Percentiles rank a stretch among this genome's conserved stretches.
Evolutionary conservation across 2,797 vertebrate species (phyloP).

Genomic region (Argentina silus): DNA sequence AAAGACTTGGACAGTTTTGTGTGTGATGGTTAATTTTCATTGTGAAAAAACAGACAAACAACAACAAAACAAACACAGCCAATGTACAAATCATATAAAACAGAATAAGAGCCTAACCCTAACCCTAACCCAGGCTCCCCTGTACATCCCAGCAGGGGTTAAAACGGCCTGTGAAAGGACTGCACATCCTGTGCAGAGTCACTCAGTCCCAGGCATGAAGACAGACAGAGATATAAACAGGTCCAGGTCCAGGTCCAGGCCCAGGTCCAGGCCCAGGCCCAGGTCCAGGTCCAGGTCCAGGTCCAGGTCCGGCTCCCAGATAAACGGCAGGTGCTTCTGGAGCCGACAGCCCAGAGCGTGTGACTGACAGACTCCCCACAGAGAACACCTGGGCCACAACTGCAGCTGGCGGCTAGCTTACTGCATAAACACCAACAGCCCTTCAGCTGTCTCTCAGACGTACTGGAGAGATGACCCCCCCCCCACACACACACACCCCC

Average conservation of each 20-base stretch:
- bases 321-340: conserved; percentile 60
- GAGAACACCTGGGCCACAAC: conserved; percentile 64
- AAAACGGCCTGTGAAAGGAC: conserved; percentile 45
- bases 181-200: conserved; percentile 60
- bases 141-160: conserved; percentile 40
- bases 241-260: neutral
- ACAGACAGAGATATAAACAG: neutral
- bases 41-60: conserved; percentile 41
- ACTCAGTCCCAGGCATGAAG: neutral
- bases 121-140: conserved; percentile 52
- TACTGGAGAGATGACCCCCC: neutral
- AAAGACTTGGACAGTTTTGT: too few species aligned
- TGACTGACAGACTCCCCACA: conserved; percentile 55
- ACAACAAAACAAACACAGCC: conserved; percentile 9
- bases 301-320: neutral
- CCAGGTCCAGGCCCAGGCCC: neutral
- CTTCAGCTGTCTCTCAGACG: conserved; percentile 25
- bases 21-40: too few species aligned
- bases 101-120: conserved; percentile 40
- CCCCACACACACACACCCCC: too few species aligned
- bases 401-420: conserved; percentile 46
- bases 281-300: neutral
- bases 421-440: conserved; percentile 40
- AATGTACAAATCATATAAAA: conserved; percentile 42
- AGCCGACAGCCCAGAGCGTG: too few species aligned